Base-by-base conservation (phyloP, 2,888 invertebrate species). In the Apamea crenata region DNA sequence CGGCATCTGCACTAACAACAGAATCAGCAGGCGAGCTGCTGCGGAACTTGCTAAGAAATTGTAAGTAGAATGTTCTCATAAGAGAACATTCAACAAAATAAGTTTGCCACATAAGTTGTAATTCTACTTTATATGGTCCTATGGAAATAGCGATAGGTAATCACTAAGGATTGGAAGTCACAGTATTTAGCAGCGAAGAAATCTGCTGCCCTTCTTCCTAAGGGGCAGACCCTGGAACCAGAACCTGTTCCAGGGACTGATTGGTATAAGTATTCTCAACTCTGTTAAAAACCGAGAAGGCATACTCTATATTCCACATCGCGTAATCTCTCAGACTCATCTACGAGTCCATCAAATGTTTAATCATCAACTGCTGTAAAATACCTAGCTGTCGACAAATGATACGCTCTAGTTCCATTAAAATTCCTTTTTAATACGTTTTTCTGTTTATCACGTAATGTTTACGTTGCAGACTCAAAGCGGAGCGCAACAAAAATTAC, bases 1-100 rank as follows among this genome's bases (percentile, higher is more conserved):
- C 3, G 97, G 97, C 0, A 94, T 97, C 59, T 97, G 97, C 83
- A 93, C 96, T 1, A 96, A 95, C 82, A 97, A 97, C 89, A 95
- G 97, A 77, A 96, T 97, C 40, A 97, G 97, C 84, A 96, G 93
- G 84, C 92, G 92, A 56, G 96, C 96, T 21, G 94, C 94, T 44
- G 92, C 90, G 8, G 91, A 93, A 59, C 92, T 97, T 12, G 96
- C 97, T 1, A 91, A 91, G 44, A 87, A 89, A 73, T 86, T 97
- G 97, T 97, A 92, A 93, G 71, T 14, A 4, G 96, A 74, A 44
- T 14, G 1, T 25, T 32, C 18, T 40, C 16, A n/a, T n/a, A n/a
- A n/a, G n/a, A n/a, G n/a, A n/a, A n/a, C n/a, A n/a, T n/a, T n/a
- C n/a, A n/a, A n/a, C n/a, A n/a, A n/a, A n/a, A n/a, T n/a, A n/a